phyloP scores from a whole-genome alignment of 37 sponge, comb jelly and placozoan species.

The Spongia lamella region DNA sequence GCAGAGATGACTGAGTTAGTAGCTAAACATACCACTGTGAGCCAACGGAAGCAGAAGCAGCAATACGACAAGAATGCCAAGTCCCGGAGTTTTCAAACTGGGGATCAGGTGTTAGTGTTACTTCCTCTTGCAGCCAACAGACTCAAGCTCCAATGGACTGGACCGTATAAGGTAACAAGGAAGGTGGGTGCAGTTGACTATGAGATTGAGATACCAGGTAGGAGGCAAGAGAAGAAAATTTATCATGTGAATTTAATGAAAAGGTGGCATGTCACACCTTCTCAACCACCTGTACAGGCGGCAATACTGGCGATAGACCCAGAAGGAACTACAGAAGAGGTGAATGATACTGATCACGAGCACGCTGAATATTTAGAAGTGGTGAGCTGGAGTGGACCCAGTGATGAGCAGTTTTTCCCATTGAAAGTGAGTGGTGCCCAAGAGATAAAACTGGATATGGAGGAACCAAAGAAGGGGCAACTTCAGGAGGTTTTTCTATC shows the following conservation, averaged over 20 bases:
- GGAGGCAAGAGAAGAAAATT: background rate
- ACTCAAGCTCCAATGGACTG: background rate
- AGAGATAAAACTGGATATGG: too few species aligned
- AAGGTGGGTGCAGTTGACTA: background rate
- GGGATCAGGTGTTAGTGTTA: slow-evolving; percentile 4
- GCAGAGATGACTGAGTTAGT: slow-evolving; percentile 1
- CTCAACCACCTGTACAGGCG: too few species aligned
- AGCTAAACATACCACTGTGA: background rate
- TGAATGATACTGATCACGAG: too few species aligned
- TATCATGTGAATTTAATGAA: background rate
- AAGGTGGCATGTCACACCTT: background rate
- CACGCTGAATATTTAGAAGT: too few species aligned
- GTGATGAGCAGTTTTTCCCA: too few species aligned
- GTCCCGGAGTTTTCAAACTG: background rate
- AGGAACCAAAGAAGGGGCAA: slow-evolving; percentile 1
- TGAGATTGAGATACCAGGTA: background rate
- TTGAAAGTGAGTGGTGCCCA: too few species aligned
- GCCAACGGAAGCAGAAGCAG: background rate
- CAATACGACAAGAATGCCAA: background rate
- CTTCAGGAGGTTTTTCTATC: background rate
- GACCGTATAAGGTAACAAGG: background rate
- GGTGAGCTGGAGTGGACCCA: too few species aligned
- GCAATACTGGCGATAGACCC: too few species aligned
- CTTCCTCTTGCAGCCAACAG: background rate
- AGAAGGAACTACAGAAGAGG: too few species aligned